phyloP scores from a whole-genome alignment of 2,888 invertebrate genomes.

The Netelia virgata region DNA sequence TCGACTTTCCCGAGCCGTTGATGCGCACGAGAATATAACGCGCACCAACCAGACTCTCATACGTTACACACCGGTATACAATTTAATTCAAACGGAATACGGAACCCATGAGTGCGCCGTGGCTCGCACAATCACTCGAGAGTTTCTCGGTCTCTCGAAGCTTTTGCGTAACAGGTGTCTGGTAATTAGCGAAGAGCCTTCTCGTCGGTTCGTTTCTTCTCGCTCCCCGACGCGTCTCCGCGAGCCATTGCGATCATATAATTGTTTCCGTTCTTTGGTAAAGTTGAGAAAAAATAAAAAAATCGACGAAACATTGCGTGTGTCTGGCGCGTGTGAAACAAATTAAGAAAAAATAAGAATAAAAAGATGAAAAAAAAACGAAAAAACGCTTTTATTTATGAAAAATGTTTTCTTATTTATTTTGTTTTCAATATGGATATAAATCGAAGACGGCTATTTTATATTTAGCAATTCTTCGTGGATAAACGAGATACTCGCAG shows the following conservation, averaged over 20 bases:
- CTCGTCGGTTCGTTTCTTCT: conserved; percentile 53
- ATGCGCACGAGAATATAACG: conserved; percentile 12
- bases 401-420: background rate
- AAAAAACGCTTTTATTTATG: background rate
- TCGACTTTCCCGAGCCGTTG: conserved; percentile 65
- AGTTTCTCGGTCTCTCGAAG: conserved; percentile 66
- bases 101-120: conserved; percentile 29
- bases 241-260: conserved; percentile 24
- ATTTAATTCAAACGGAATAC: conserved; percentile 42
- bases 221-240: conserved; percentile 29
- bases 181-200: conserved; percentile 63
- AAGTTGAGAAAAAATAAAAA: conserved; percentile 15
- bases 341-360: background rate
- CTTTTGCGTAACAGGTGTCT: conserved; percentile 71
- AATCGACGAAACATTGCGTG: background rate
- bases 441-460: background rate
- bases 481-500: background rate
- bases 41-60: background rate
- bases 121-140: conserved; percentile 39
- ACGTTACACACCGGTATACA: conserved; percentile 34
- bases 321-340: conserved; percentile 17
- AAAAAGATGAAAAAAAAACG: background rate
- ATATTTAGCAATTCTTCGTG: background rate
- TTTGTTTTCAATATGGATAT: background rate
- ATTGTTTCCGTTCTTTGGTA: conserved; percentile 54